Evolutionary conservation across 2,888 invertebrate species (phyloP).

Genomic region (Oligia latruncula): DNA sequence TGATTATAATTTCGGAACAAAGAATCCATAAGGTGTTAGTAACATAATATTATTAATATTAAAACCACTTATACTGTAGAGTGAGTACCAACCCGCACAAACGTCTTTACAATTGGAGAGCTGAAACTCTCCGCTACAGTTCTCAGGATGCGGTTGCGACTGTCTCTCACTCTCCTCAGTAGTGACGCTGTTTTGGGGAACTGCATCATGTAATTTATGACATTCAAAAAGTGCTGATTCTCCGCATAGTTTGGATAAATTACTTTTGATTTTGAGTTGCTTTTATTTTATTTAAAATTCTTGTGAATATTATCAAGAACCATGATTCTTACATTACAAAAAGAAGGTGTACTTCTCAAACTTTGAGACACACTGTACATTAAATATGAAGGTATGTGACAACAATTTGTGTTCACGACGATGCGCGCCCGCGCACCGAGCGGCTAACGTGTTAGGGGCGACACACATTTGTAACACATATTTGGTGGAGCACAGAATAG

Average conservation of each 20-base stretch:
- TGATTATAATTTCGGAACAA: no score
- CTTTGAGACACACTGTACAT: conserved; percentile 73
- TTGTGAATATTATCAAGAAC: background rate
- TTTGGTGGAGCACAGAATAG: background rate
- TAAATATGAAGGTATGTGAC: conserved; percentile 85
- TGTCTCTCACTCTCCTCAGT: no score
- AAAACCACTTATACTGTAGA: no score
- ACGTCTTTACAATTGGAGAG: no score
- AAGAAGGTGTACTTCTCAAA: conserved; percentile 34
- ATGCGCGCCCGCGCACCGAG: conserved; percentile 68
- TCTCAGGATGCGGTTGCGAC: no score
- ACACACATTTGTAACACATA: conserved; percentile 48
- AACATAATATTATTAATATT: no score
- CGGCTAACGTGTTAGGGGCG: conserved; percentile 48
- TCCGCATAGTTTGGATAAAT: background rate
- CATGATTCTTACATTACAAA: background rate
- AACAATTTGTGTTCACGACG: conserved; percentile 80
- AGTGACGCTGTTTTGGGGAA: background rate
- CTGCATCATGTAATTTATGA: background rate
- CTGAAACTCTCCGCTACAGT: no score
- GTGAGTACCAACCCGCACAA: no score
- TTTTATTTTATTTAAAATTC: background rate
- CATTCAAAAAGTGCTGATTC: background rate
- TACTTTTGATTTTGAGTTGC: background rate
- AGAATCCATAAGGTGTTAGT: no score